phyloP scores from a whole-genome alignment of 35 echinoderm and acorn worm species.

The Heliocidaris erythrogramma region DNA sequence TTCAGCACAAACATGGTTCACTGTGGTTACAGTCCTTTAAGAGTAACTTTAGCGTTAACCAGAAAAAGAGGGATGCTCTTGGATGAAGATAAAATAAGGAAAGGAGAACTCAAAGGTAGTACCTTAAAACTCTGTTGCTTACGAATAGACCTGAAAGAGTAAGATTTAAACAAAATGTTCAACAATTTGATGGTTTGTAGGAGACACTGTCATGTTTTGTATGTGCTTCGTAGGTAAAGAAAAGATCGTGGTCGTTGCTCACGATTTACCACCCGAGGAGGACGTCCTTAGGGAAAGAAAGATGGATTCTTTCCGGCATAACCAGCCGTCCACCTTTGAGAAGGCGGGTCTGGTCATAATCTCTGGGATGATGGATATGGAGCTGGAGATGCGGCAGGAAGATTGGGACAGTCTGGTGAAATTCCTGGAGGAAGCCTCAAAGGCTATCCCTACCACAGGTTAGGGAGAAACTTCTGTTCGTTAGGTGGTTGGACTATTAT shows the following conservation, averaged over 20 bases:
- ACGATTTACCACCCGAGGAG: not conserved
- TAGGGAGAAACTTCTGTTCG: too few species aligned
- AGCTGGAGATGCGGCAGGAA: not conserved
- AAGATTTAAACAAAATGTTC: too few species aligned
- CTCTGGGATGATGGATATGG: not conserved
- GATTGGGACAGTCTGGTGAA: not conserved
- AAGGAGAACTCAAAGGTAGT: too few species aligned
- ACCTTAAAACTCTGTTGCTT: too few species aligned
- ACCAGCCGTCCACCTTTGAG: not conserved
- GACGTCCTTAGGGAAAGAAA: not conserved
- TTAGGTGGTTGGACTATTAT: too few species aligned
- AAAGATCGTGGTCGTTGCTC: not conserved
- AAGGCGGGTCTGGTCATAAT: slow-evolving; percentile 1
- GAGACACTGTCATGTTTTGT: not conserved
- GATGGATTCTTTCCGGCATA: not conserved
- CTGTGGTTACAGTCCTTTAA: too few species aligned
- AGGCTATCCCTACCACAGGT: not conserved
- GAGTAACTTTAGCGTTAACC: too few species aligned
- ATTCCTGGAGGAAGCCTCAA: not conserved
- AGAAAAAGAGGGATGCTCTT: too few species aligned
- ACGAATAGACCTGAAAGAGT: too few species aligned
- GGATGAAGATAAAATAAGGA: too few species aligned
- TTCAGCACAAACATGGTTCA: too few species aligned
- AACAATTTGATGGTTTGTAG: not conserved
- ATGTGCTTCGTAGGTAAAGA: not conserved